Conservation (phyloP, 1,140 invertebrate genomes). For the Leptinotarsa defecta region DNA sequence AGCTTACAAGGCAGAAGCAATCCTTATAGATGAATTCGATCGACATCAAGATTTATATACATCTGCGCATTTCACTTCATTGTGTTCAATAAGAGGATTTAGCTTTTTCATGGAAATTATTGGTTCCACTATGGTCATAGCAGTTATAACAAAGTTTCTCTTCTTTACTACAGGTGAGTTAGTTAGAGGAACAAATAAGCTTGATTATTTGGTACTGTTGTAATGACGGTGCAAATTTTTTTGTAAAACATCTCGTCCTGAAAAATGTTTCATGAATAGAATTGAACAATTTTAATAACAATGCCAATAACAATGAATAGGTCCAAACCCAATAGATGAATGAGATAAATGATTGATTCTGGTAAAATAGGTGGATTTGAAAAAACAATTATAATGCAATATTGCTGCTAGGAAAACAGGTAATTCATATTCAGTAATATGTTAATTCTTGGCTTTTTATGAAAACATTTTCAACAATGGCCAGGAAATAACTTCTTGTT, state of each 20-base stretch:
- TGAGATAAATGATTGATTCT: background rate
- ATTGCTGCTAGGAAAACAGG: conserved; percentile 71
- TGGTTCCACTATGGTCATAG: conserved; percentile 61
- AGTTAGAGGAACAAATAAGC: conserved; percentile 45
- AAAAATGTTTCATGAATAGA: too few relatives aligned
- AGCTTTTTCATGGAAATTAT: conserved; percentile 79
- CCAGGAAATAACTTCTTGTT: too few relatives aligned
- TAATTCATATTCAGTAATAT: too few relatives aligned
- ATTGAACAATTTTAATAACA: conserved; percentile 30
- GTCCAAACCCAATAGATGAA: conserved; percentile 37
- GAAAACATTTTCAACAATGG: too few relatives aligned
- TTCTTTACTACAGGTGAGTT: conserved; percentile 50
- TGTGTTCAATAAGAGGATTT: conserved; percentile 66
- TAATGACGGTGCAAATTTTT: conserved; percentile 37
- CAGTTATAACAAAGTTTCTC: background rate
- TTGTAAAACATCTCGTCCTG: too few relatives aligned
- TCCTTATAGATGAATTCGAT: conserved; percentile 79
- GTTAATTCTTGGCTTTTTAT: too few relatives aligned
- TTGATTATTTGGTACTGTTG: too few relatives aligned
- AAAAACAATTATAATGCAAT: conserved; percentile 75
- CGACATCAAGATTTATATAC: conserved; percentile 75
- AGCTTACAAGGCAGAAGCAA: conserved; percentile 77
- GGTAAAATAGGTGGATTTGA: conserved; percentile 59
- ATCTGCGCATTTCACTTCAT: conserved; percentile 67
- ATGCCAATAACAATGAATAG: too few relatives aligned